phyloP scores from a whole-genome alignment of 2,888 invertebrate species.

The Aproaerema taeniolella region DNA sequence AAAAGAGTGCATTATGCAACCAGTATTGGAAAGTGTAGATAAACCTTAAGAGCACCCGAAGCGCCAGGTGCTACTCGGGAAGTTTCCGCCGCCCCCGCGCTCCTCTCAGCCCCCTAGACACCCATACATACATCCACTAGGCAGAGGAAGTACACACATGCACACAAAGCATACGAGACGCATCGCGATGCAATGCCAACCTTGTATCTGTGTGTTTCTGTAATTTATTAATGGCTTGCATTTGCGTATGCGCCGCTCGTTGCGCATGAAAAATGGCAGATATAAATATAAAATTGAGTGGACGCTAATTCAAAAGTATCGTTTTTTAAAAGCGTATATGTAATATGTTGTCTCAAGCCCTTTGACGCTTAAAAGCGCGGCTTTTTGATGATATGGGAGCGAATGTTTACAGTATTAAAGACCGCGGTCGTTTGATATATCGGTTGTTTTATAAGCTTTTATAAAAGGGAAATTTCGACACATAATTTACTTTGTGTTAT shows the following conservation, averaged over 20 bases:
- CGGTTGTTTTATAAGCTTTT: constrained; percentile 3
- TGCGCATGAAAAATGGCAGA: constrained; percentile 60
- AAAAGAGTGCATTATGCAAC: no score
- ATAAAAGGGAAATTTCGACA: no score
- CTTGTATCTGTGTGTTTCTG: constrained; percentile 55
- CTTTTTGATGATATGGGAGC: constrained; percentile 7
- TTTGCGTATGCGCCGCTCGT: constrained; percentile 61
- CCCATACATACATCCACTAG: constrained; percentile 36
- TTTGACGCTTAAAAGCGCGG: constrained; percentile 23
- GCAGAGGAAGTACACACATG: constrained; percentile 44
- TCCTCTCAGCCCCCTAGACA: constrained; percentile 25
- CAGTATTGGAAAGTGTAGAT: no score
- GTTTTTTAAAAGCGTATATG: constrained; percentile 39
- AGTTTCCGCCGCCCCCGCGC: constrained; percentile 39
- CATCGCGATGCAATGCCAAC: background rate
- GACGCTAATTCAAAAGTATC: constrained; percentile 57
- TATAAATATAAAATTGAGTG: constrained; percentile 59
- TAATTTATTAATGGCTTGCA: constrained; percentile 70
- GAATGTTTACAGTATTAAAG: constrained; percentile 5
- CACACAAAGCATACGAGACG: constrained; percentile 22
- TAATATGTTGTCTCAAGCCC: constrained; percentile 25
- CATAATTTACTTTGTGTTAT: no score
- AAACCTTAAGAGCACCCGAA: no score
- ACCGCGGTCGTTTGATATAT: constrained; percentile 6
- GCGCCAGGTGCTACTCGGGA: constrained; percentile 76